A percentile compares a stretch with the other conserved stretches of the same genome.
Evolutionary conservation across 2,113 vertebrate species (phyloP).

Genomic region (Nibea albiflora): DNA sequence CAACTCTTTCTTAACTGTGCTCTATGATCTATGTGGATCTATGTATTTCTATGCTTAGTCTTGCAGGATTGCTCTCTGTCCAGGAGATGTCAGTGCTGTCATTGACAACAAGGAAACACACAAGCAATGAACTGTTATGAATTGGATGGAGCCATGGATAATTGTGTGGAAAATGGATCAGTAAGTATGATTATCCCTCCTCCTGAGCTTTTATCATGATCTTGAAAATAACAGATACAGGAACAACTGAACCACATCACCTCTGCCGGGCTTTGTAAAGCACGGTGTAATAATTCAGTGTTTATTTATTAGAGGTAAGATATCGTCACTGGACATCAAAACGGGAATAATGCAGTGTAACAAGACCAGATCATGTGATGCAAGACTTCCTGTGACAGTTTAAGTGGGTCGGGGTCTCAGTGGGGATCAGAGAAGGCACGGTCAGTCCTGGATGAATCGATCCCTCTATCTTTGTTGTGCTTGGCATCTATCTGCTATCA

Average conservation of each 20-base stretch:
- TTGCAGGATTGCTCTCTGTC: conserved; percentile 23
- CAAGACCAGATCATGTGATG: not conserved
- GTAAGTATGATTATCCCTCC: not conserved
- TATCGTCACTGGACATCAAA: not conserved
- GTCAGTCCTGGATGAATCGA: conserved; percentile 45
- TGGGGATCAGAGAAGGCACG: conserved; percentile 6
- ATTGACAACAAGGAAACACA: not conserved
- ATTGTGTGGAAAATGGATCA: conserved; percentile 22
- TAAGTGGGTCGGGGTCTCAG: not conserved
- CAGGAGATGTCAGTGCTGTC: conserved; percentile 65
- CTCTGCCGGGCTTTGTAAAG: not conserved
- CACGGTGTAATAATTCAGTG: not conserved
- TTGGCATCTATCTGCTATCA: conserved; percentile 63
- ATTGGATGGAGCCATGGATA: not conserved
- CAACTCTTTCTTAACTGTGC: not conserved
- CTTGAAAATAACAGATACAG: not conserved
- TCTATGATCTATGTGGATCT: too few species aligned
- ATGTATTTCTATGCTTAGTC: not conserved
- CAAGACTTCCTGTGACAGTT: conserved; percentile 13
- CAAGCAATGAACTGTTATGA: not conserved
- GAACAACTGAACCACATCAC: not conserved
- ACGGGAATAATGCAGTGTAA: not conserved
- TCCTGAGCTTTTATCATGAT: conserved; percentile 7
- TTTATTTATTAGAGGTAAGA: not conserved
- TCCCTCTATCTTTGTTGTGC: conserved; percentile 56